A percentile compares a stretch with the other conserved stretches of the same genome.
These are phyloP conservation scores for Zaprionus nigranus DNA, from an alignment of 1,140 invertebrate genomes.

Conservation along the genomic window DNA sequence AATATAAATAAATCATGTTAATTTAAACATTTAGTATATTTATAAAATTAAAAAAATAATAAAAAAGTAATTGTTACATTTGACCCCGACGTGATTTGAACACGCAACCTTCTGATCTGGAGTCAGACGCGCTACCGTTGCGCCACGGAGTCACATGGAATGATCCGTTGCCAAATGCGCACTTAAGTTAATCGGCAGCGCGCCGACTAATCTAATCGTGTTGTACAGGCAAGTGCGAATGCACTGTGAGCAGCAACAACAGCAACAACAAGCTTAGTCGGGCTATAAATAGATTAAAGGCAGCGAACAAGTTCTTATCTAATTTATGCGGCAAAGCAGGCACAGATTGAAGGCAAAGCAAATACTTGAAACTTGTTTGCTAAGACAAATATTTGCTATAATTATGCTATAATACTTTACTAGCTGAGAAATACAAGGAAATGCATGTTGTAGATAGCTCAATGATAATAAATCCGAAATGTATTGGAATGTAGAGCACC, in stretches of 20 bases:
- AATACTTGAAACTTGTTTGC: slow-evolving; percentile 7
- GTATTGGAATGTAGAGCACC: neutral
- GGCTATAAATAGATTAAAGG: slow-evolving; percentile 19
- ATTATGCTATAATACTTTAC: neutral
- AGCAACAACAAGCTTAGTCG: slow-evolving; percentile 8
- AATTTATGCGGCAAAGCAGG: neutral
- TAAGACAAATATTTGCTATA: neutral
- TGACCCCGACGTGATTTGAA: slow-evolving; percentile 99
- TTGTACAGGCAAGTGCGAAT: neutral
- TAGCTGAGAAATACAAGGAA: neutral
- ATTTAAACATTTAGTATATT: too few relatives aligned
- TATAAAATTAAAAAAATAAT: neutral
- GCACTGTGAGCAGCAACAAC: neutral
- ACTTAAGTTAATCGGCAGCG: slow-evolving; percentile 11
- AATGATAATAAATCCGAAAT: neutral
- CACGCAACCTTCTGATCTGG: slow-evolving; percentile 99
- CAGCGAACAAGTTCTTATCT: neutral
- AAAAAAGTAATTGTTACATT: neutral
- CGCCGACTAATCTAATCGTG: slow-evolving; percentile 5
- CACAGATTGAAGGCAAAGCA: neutral
- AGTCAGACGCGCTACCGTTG: slow-evolving; percentile 99
- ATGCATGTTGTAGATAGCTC: slow-evolving; percentile 3
- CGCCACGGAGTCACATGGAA: slow-evolving; percentile 91
- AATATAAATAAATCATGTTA: too few relatives aligned
- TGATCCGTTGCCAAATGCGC: slow-evolving; percentile 25